Conservation (phyloP, 2,888 invertebrate species). For the Meiosimyza decipiens region DNA sequence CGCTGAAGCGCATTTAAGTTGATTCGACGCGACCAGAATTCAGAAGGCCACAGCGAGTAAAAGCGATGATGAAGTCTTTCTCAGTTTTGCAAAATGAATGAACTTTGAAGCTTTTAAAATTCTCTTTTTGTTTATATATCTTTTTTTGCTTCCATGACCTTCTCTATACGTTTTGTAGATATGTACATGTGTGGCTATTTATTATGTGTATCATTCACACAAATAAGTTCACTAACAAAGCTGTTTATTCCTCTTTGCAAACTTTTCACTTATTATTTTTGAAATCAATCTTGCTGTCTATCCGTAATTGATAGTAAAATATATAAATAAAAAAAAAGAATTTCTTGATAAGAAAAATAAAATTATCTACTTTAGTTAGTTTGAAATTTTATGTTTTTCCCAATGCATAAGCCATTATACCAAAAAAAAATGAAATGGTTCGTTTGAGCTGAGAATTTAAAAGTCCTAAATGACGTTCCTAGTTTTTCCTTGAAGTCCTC, state of each 20-base stretch:
- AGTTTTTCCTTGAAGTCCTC: no score
- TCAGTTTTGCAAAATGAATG: not conserved
- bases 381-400: not conserved
- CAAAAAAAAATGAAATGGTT: not conserved
- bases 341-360: no score
- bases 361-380: not conserved
- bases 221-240: not conserved
- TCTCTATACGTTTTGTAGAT: not conserved
- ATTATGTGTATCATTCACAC: no score
- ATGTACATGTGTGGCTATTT: no score
- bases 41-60: slow-evolving; percentile 1
- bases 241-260: not conserved
- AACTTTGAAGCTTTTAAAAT: slow-evolving; percentile 1
- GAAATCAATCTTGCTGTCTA: no score
- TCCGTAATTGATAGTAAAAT: no score
- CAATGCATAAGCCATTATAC: not conserved
- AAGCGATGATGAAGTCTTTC: not conserved
- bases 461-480: no score
- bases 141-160: slow-evolving; percentile 24
- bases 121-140: not conserved
- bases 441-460: not conserved
- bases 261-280: not conserved
- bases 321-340: no score
- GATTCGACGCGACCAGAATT: not conserved
- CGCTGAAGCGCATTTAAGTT: slow-evolving; percentile 12